These are phyloP conservation scores for Camponotus pennsylvanicus DNA, from an alignment of 1,140 invertebrate genomes.

Conservation along the genomic window DNA sequence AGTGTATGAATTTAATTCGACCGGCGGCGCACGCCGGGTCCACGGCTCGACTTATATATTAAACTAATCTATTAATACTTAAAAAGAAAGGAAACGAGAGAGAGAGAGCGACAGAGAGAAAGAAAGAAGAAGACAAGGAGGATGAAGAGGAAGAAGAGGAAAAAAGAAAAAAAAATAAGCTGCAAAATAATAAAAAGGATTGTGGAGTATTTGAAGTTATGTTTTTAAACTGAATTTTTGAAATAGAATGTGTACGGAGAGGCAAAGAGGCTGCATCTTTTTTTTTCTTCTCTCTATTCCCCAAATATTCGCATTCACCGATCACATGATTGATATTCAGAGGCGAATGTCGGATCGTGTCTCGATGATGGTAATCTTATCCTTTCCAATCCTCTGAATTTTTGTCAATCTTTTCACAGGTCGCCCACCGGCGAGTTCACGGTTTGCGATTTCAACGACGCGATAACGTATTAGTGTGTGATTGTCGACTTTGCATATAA, in stretches of 20 bases:
- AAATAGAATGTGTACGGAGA: constrained; percentile 86
- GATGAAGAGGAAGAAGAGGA: constrained; percentile 81
- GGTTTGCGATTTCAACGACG: background rate
- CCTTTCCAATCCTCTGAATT: background rate
- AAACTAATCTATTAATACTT: constrained; percentile 83
- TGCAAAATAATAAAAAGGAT: constrained; percentile 83
- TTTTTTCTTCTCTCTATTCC: constrained; percentile 62
- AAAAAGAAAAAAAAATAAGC: constrained; percentile 79
- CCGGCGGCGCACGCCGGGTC: constrained; percentile 78
- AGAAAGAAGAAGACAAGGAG: constrained; percentile 76
- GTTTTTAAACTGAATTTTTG: constrained; percentile 86
- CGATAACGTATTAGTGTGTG: too few species aligned
- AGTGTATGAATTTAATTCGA: constrained; percentile 83
- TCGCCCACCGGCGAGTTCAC: background rate
- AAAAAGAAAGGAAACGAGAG: constrained; percentile 79
- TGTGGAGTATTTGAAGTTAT: constrained; percentile 85
- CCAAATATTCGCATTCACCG: background rate
- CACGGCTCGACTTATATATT: constrained; percentile 83
- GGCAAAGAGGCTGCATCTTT: constrained; percentile 78
- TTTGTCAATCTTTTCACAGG: background rate
- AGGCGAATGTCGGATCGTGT: too few species aligned
- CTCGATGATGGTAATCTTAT: background rate
- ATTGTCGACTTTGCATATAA: too few species aligned
- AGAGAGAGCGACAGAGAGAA: constrained; percentile 72
- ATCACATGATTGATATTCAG: background rate